phyloP scores from a whole-genome alignment of 1,140 invertebrate genomes.

The Caerostris extrusa region DNA sequence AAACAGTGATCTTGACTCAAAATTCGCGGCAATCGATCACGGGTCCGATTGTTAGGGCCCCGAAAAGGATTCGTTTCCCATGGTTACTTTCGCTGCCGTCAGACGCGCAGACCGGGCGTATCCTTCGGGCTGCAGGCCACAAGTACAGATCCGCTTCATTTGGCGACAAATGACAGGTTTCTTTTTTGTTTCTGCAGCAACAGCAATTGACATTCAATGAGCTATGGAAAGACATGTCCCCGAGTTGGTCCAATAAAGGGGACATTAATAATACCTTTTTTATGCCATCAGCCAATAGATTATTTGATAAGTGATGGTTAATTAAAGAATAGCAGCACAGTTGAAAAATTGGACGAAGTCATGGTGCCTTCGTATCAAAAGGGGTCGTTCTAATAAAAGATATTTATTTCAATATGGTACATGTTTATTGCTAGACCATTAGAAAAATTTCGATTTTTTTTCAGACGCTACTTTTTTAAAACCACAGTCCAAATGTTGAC shows the following conservation, averaged over 20 bases:
- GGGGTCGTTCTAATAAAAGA: too few relatives aligned
- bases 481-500: too few relatives aligned
- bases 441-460: too few relatives aligned
- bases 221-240: background rate
- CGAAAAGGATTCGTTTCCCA: conserved; percentile 60
- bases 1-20: conserved; percentile 62
- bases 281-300: too few relatives aligned
- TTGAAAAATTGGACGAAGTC: too few relatives aligned
- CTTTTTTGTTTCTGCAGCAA: background rate
- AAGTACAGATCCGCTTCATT: background rate
- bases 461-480: too few relatives aligned
- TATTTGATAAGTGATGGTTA: too few relatives aligned
- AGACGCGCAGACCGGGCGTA: conserved; percentile 50
- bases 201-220: conserved; percentile 18
- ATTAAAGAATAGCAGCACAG: too few relatives aligned
- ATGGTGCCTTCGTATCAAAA: too few relatives aligned
- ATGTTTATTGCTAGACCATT: too few relatives aligned
- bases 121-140: background rate
- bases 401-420: too few relatives aligned
- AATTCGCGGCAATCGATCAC: conserved; percentile 64
- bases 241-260: background rate
- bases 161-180: background rate
- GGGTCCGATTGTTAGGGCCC: conserved; percentile 26
- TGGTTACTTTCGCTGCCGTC: conserved; percentile 46
- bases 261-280: too few relatives aligned